Conservation (phyloP, 2,888 invertebrate species). For the Apamea sordens region DNA sequence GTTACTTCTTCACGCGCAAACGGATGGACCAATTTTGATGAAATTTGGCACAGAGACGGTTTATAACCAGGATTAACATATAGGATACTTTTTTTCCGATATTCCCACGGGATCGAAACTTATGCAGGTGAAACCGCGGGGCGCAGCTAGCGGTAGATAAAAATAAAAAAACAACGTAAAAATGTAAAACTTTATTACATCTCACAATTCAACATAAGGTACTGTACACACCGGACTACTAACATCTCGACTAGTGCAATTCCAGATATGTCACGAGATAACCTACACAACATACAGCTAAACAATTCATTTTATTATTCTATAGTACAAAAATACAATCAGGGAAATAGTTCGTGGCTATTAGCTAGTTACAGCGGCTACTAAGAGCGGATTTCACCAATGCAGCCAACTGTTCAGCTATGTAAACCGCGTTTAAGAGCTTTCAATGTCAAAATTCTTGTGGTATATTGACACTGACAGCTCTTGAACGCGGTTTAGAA, state of each 20-base stretch:
- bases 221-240: conserved; percentile 79
- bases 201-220: conserved; percentile 74
- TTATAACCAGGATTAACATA: no score
- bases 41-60: no score
- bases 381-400: no score
- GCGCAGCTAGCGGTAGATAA: no score
- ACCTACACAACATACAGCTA: conserved; percentile 48
- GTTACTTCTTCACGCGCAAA: no score
- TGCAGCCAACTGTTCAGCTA: background rate
- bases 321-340: conserved; percentile 61
- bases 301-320: conserved; percentile 35
- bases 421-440: no score
- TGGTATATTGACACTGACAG: background rate
- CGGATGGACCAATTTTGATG: no score
- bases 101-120: no score
- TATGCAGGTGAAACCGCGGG: no score
- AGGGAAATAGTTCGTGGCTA: conserved; percentile 57
- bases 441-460: no score
- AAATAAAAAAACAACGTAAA: conserved; percentile 68
- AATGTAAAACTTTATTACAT: conserved; percentile 87
- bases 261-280: conserved; percentile 77
- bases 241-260: conserved; percentile 82
- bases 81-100: no score
- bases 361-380: background rate
- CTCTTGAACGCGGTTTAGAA: background rate